Conservation (phyloP, 2,888 invertebrate species). For the Trachelus iudaicus region DNA sequence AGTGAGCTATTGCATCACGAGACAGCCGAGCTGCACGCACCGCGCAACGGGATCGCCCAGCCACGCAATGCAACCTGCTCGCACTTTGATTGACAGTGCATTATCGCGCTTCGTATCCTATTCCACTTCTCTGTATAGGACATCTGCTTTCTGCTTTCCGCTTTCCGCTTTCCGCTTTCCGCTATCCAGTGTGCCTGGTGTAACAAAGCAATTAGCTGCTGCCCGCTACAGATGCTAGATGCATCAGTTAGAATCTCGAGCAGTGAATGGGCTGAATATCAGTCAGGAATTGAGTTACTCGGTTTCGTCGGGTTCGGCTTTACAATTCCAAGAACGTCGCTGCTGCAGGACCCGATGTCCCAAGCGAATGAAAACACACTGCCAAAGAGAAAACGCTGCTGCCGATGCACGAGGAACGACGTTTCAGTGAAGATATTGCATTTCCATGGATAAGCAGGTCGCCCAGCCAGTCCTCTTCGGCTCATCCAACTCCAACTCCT, state of each 20-base stretch:
- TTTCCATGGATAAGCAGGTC: slow-evolving; percentile 29
- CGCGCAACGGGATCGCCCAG: slow-evolving; percentile 29
- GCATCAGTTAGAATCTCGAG: too few species aligned
- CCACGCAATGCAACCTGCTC: slow-evolving; percentile 28
- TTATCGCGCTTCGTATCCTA: slow-evolving; percentile 31
- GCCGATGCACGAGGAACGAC: not conserved
- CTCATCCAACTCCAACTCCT: not conserved
- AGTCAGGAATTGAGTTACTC: too few species aligned
- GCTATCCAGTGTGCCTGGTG: not conserved
- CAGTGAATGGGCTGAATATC: too few species aligned
- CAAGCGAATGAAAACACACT: too few species aligned
- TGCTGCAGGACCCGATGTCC: too few species aligned
- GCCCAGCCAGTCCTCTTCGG: not conserved
- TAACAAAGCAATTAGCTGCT: slow-evolving; percentile 42
- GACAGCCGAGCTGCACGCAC: slow-evolving; percentile 22
- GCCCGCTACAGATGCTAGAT: too few species aligned
- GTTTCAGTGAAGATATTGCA: slow-evolving; percentile 16
- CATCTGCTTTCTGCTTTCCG: too few species aligned
- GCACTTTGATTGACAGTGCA: slow-evolving; percentile 39
- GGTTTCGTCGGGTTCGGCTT: too few species aligned
- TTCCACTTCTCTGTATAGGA: slow-evolving; percentile 2
- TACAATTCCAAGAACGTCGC: too few species aligned
- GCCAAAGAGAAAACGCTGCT: too few species aligned
- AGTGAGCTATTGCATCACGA: slow-evolving; percentile 31
- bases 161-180: too few species aligned